Evolutionary conservation across 2,888 invertebrate genomes (phyloP).

Genomic region (Lottia scabra): DNA sequence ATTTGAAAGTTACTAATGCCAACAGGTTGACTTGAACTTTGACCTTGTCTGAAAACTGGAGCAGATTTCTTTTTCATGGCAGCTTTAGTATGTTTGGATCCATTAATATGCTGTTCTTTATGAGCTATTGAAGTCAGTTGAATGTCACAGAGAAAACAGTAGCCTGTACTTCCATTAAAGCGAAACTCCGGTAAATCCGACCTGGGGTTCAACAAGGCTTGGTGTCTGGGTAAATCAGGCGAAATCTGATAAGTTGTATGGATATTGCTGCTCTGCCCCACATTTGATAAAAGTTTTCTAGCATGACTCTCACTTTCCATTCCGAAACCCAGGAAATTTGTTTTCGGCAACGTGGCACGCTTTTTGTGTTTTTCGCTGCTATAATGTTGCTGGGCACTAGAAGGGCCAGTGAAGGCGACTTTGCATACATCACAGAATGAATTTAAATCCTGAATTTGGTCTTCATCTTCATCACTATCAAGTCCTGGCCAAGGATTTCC

Average conservation of each 20-base stretch:
- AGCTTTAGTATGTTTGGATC: conserved; percentile 38
- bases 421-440: neutral
- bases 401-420: neutral
- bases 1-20: neutral
- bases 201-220: too few species aligned
- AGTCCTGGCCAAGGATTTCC: neutral
- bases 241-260: too few species aligned
- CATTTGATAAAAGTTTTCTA: too few species aligned
- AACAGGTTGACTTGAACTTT: neutral
- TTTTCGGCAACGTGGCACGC: neutral
- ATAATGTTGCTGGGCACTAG: conserved; percentile 1
- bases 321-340: too few species aligned
- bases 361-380: neutral
- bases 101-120: conserved; percentile 32
- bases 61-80: neutral
- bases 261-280: too few species aligned
- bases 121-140: conserved; percentile 30
- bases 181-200: conserved; percentile 14
- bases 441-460: neutral
- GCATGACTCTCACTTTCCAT: too few species aligned
- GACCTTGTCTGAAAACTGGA: neutral
- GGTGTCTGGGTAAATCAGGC: too few species aligned
- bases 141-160: conserved; percentile 32
- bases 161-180: conserved; percentile 23
- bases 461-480: neutral